phyloP scores from a whole-genome alignment of 2,113 vertebrate genomes.

The Cheirogaleus medius region DNA sequence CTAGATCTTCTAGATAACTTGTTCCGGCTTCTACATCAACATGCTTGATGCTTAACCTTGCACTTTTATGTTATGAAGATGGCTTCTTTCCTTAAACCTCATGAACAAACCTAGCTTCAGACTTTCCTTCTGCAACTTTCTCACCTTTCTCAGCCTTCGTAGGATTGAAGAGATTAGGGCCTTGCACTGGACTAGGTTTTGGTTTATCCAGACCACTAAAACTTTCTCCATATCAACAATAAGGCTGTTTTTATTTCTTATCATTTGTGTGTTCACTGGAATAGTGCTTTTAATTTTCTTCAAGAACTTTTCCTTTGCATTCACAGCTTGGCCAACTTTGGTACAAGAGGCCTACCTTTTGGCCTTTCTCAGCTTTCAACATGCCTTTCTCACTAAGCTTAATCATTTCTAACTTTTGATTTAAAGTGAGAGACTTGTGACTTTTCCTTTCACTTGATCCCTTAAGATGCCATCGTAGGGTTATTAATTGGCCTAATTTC shows the following conservation, averaged over 20 bases:
- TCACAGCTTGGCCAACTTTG: neutral
- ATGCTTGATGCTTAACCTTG: neutral
- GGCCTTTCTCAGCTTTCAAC: neutral
- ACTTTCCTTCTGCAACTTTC: neutral
- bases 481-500: neutral
- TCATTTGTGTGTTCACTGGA: neutral
- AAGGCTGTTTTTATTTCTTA: neutral
- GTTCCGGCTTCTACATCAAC: neutral
- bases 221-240: neutral
- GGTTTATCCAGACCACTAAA: neutral
- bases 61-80: neutral
- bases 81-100: neutral
- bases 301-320: neutral
- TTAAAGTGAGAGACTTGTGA: neutral
- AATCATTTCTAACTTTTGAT: neutral
- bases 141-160: neutral
- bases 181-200: neutral
- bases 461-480: neutral
- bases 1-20: neutral
- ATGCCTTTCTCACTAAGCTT: neutral
- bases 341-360: neutral
- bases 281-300: neutral
- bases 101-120: neutral
- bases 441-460: neutral
- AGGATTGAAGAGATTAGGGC: neutral